Percentiles rank a stretch among this genome's conserved stretches.
phyloP scores from a whole-genome alignment of 2,888 invertebrate species.

The Ophion costatus region DNA sequence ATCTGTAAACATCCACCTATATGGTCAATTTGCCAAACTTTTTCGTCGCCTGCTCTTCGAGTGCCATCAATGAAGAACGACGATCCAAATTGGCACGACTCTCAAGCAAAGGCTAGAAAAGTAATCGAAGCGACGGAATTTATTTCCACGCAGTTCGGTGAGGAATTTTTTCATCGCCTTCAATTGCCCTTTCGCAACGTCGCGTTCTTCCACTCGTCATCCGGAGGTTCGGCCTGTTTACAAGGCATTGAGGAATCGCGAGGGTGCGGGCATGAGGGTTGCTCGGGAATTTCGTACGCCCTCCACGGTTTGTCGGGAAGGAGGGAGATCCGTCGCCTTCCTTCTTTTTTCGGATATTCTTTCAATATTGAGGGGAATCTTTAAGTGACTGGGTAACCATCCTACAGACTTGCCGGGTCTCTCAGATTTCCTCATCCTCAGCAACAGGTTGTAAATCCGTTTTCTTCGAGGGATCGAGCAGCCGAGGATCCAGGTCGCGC shows the following conservation, averaged over 20 bases:
- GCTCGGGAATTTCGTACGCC: conserved; percentile 41
- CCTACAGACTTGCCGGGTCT: conserved; percentile 38
- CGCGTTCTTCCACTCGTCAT: conserved; percentile 77
- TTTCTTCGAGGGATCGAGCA: conserved; percentile 65
- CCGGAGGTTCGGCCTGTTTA: conserved; percentile 79
- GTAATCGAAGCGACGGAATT: conserved; percentile 34
- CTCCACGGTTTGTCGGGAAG: conserved; percentile 42
- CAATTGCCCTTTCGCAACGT: conserved; percentile 18
- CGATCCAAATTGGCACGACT: conserved; percentile 69
- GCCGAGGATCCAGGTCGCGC: conserved; percentile 51
- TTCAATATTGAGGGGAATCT: conserved; percentile 84
- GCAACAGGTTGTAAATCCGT: conserved; percentile 83
- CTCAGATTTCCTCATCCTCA: conserved; percentile 67
- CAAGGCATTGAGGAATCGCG: conserved; percentile 77
- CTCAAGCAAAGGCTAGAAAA: conserved; percentile 52
- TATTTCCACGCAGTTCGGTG: conserved; percentile 48
- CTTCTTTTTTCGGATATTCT: conserved; percentile 80
- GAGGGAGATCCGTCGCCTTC: conserved; percentile 71
- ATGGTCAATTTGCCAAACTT: conserved; percentile 70
- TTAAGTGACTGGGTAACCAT: conserved; percentile 79
- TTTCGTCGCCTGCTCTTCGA: conserved; percentile 76
- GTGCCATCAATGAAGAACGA: conserved; percentile 79
- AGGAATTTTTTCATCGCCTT: conserved; percentile 43
- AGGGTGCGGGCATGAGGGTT: conserved; percentile 65
- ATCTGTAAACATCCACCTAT: neutral